Conservation (phyloP, 1,140 invertebrate species). For the Ips nitidus region DNA sequence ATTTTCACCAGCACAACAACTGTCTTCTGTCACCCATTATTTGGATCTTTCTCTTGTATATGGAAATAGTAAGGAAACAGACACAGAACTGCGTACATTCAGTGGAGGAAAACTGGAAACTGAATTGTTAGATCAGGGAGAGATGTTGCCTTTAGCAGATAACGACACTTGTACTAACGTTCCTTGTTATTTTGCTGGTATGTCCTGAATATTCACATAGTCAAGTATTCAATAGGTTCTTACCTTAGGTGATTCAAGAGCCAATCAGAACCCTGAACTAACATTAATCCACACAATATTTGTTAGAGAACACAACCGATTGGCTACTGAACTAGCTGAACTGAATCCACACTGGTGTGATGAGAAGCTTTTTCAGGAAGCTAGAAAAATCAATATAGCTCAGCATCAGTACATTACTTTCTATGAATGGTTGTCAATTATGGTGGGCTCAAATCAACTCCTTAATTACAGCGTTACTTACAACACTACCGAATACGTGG, state of each 20-base stretch:
- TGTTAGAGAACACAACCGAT: slow-evolving; percentile 86
- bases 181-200: slow-evolving; percentile 71
- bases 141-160: slow-evolving; percentile 68
- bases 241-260: slow-evolving; percentile 73
- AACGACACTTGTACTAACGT: slow-evolving; percentile 66
- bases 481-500: slow-evolving; percentile 65
- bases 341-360: slow-evolving; percentile 89
- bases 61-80: slow-evolving; percentile 68
- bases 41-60: slow-evolving; percentile 86
- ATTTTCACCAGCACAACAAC: slow-evolving; percentile 51
- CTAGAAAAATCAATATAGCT: slow-evolving; percentile 75
- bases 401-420: slow-evolving; percentile 84
- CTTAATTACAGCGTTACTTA: slow-evolving; percentile 71
- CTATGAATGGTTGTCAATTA: slow-evolving; percentile 82
- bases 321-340: slow-evolving; percentile 69
- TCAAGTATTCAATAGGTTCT: neutral
- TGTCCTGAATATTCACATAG: slow-evolving; percentile 21
- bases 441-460: slow-evolving; percentile 70
- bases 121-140: slow-evolving; percentile 62
- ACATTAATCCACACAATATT: slow-evolving; percentile 81
- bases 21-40: slow-evolving; percentile 80
- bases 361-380: slow-evolving; percentile 84
- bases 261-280: slow-evolving; percentile 85
- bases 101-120: slow-evolving; percentile 66
- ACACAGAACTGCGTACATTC: slow-evolving; percentile 64